Evolutionary conservation across 2,888 invertebrate genomes (phyloP), one percentile per base, ranked within the genome.

Genomic region (Panzeria rudis): DNA sequence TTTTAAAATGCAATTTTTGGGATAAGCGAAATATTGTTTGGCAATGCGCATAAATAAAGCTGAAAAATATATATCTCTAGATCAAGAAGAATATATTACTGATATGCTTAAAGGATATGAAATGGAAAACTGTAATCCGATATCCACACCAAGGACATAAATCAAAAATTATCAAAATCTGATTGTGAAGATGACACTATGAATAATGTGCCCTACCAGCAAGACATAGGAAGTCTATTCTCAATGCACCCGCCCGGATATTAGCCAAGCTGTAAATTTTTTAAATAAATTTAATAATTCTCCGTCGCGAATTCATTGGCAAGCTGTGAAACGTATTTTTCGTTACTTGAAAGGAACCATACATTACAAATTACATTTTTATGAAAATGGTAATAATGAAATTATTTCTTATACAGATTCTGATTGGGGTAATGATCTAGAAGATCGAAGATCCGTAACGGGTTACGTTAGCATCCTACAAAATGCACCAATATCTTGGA

Each of bases 371-470:
- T n/a, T n/a, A n/a, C n/a, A n/a, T n/a, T n/a, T n/a, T n/a, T n/a
- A n/a, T n/a, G n/a, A n/a, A n/a, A 62, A 75, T 32, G 61, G 93
- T 93, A 1, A 91, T 89, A 0, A 94, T 94, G 0, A 94, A 93
- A 3, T 59, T 54, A 94, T 73, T 23, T 20, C 62, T 20, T 73
- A 32, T 20, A 8, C 61, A 17, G 72, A 75, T 35, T 62, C 54
- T 38, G 38, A 61, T 72, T 68, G 54, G 89, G 0, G 88, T 6
- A 29, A 17, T 29, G 72, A 61, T 56, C 35, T 47, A 2, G 32
- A 73, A 47, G 47, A 73, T 47, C 59, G 72, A 61, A 73, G 61
- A 32, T 73, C 72, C 4, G 17, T 50, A 50, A 50, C 9, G 6
- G 50, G 4, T 17, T 50, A 20, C 9, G 2, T 20, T 0, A 50